Percentiles rank a stretch among this genome's conserved stretches.
These are phyloP conservation scores for Girardinichthys multiradiatus DNA, from an alignment of 2,113 vertebrate genomes.

Conservation along the genomic window DNA sequence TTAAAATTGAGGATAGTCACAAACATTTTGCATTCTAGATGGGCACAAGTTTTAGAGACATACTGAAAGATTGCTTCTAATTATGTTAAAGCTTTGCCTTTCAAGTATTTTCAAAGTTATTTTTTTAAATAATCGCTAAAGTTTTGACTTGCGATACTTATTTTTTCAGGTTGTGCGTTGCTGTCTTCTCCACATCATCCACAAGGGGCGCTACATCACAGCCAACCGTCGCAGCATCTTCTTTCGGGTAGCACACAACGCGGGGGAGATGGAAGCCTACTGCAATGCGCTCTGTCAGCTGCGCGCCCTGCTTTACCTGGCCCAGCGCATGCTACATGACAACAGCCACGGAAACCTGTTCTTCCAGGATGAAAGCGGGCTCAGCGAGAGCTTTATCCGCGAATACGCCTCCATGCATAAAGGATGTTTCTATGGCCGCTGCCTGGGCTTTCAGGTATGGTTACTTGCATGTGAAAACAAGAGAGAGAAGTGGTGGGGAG, in stretches of 20 bases:
- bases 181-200: conserved; percentile 89
- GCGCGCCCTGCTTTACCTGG: conserved; percentile 87
- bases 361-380: conserved; percentile 84
- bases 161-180: conserved; percentile 82
- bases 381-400: conserved; percentile 84
- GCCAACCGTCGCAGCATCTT: conserved; percentile 90
- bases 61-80: background rate
- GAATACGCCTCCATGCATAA: conserved; percentile 91
- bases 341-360: conserved; percentile 87
- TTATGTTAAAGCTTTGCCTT: background rate
- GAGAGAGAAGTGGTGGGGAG: background rate
- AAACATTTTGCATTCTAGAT: background rate
- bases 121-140: background rate
- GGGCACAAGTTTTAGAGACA: background rate
- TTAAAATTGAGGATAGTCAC: too few species aligned
- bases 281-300: conserved; percentile 88
- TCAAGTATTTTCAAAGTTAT: background rate
- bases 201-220: conserved; percentile 89
- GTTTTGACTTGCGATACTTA: background rate
- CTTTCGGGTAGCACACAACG: conserved; percentile 87
- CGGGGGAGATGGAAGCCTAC: conserved; percentile 90
- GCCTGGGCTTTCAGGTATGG: conserved; percentile 91
- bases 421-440: conserved; percentile 93
- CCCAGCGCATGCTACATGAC: conserved; percentile 86
- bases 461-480: background rate